phyloP scores from a whole-genome alignment of 2,113 vertebrate genomes.

The Electrona antarctica region DNA sequence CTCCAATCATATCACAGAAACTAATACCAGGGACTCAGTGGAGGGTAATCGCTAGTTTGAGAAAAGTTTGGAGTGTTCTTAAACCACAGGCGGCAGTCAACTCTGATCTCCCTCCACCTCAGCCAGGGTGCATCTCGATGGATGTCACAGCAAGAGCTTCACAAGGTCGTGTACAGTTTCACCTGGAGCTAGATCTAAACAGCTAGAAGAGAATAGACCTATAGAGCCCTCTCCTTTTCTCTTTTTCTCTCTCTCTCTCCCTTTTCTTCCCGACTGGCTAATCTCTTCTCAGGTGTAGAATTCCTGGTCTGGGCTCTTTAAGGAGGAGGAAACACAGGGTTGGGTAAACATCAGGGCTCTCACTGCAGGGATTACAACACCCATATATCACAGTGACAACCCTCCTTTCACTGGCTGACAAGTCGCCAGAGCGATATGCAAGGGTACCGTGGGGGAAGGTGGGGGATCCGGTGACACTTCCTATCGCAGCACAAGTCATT shows the following conservation, averaged over 20 bases:
- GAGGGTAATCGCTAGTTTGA: constrained; percentile 19
- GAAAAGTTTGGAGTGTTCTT: constrained; percentile 34
- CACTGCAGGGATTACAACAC: constrained; percentile 78
- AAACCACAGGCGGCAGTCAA: constrained; percentile 30
- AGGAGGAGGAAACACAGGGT: constrained; percentile 79
- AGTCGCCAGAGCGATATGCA: constrained; percentile 64
- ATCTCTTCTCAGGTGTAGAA: constrained; percentile 82
- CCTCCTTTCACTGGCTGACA: constrained; percentile 79
- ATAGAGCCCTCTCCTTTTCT: constrained; percentile 50
- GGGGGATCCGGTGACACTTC: constrained; percentile 78
- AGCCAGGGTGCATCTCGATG: constrained; percentile 42
- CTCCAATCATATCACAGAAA: constrained; percentile 4
- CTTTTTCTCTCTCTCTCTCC: constrained; percentile 49
- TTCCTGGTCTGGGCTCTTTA: constrained; percentile 74
- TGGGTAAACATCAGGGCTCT: constrained; percentile 82
- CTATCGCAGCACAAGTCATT: constrained; percentile 67
- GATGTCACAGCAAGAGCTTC: constrained; percentile 61
- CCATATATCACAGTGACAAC: constrained; percentile 83
- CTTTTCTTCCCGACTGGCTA: constrained; percentile 71
- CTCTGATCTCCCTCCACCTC: constrained; percentile 50
- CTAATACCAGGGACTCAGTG: constrained; percentile 12
- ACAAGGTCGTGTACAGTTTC: constrained; percentile 64
- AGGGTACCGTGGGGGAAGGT: constrained; percentile 39
- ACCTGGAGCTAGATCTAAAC: constrained; percentile 65
- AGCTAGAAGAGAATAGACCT: constrained; percentile 69